Percentiles rank a stretch among this genome's conserved stretches.
phyloP scores from a whole-genome alignment of 2,797 vertebrate species.

The Paguma larvata region DNA sequence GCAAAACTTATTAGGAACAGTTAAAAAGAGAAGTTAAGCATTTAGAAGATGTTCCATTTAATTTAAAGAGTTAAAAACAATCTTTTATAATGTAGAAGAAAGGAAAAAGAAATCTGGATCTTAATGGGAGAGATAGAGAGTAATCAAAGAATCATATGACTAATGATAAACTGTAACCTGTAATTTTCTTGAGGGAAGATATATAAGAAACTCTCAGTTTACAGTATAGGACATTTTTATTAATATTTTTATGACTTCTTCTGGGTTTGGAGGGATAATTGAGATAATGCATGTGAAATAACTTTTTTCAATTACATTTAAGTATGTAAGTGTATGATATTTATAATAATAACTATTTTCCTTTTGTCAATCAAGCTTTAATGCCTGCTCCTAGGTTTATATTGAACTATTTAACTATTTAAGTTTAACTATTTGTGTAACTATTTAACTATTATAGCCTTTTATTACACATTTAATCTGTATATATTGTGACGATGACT shows the following conservation, averaged over 20 bases:
- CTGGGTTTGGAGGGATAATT: not conserved
- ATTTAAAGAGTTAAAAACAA: not conserved
- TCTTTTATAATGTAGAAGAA: not conserved
- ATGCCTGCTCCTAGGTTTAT: not conserved
- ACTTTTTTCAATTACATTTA: not conserved
- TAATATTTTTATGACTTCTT: not conserved
- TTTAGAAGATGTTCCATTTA: not conserved
- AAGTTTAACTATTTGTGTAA: not conserved
- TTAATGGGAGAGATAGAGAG: not conserved
- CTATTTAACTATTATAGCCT: not conserved
- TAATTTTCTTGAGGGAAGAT: not conserved
- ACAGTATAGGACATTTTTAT: not conserved
- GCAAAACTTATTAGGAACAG: not conserved
- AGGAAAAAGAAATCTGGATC: not conserved
- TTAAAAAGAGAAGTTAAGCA: not conserved
- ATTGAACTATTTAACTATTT: not conserved
- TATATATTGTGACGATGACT: not conserved
- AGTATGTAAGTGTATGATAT: not conserved
- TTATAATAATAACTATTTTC: not conserved
- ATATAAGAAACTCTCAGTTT: not conserved
- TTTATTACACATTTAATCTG: not conserved
- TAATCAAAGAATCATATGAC: not conserved
- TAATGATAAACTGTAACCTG: not conserved
- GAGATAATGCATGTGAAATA: not conserved
- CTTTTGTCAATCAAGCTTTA: not conserved